Percentiles rank a stretch among this genome's conserved stretches.
phyloP scores from a whole-genome alignment of 2,113 vertebrate genomes.

The Callospermophilus lateralis region DNA sequence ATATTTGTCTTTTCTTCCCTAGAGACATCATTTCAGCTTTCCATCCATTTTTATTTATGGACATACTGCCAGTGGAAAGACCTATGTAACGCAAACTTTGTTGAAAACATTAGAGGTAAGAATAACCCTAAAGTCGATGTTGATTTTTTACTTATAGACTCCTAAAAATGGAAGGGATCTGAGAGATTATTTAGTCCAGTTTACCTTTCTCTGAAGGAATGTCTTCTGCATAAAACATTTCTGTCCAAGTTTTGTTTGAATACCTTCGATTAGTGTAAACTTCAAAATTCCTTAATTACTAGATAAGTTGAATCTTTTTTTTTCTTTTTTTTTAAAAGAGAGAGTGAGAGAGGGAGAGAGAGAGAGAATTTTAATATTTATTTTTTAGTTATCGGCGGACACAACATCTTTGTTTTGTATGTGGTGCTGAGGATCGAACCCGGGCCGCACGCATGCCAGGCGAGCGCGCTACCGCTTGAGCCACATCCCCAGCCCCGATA shows the following conservation, averaged over 20 bases:
- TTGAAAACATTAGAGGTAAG: slow-evolving; percentile 95
- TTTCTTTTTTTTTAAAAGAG: no score
- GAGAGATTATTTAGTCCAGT: not conserved
- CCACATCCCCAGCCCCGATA: no score
- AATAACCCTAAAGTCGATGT: slow-evolving; percentile 26
- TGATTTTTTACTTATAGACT: slow-evolving; percentile 24
- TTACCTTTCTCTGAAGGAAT: slow-evolving; percentile 26
- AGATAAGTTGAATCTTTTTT: slow-evolving; percentile 3
- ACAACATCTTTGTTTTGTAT: no score
- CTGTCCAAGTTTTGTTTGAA: slow-evolving; percentile 15
- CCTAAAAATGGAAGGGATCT: not conserved
- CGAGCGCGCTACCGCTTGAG: no score
- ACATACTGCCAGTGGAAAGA: slow-evolving; percentile 96
- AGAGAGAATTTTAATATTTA: no score
- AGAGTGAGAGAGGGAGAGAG: no score
- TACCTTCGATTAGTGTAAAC: not conserved
- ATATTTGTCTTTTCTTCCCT: slow-evolving; percentile 23
- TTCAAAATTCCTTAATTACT: slow-evolving; percentile 22
- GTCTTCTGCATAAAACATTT: slow-evolving; percentile 56
- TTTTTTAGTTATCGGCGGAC: no score
- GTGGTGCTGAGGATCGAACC: no score
- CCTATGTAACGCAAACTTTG: slow-evolving; percentile 93
- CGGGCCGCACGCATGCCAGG: no score
- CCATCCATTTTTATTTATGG: slow-evolving; percentile 97
- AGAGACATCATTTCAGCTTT: slow-evolving; percentile 95